Conservation (phyloP, 2,888 invertebrate species). For the Platynereis dumerilii region DNA sequence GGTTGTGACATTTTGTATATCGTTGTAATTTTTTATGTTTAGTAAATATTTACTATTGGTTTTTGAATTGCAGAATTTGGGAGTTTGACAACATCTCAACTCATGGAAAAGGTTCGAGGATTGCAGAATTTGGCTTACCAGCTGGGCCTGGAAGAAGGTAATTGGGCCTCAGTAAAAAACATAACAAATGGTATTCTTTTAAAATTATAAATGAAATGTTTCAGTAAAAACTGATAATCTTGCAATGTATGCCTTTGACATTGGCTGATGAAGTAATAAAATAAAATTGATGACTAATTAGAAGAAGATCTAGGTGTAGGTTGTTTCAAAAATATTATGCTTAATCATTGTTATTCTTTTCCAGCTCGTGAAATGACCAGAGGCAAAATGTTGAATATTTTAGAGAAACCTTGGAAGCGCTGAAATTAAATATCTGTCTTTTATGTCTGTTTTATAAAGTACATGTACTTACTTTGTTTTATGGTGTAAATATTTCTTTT, state of each 20-base stretch:
- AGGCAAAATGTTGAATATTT: constrained; percentile 89
- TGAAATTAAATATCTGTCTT: too few species aligned
- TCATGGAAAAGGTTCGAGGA: constrained; percentile 92
- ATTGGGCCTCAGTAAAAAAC: constrained; percentile 20
- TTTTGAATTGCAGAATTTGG: constrained; percentile 65
- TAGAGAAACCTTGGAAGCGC: constrained; percentile 54
- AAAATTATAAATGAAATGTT: neutral
- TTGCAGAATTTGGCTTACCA: constrained; percentile 94
- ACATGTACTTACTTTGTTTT: too few species aligned
- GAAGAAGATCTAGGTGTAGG: neutral
- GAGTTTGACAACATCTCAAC: constrained; percentile 77
- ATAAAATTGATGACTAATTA: neutral
- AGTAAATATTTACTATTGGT: too few species aligned
- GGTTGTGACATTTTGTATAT: too few species aligned
- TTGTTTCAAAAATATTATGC: neutral
- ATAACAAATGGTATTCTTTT: neutral
- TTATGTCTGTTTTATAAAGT: too few species aligned
- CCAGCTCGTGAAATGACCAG: constrained; percentile 91
- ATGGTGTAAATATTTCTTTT: too few species aligned
- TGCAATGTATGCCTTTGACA: too few species aligned
- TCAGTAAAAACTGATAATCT: too few species aligned
- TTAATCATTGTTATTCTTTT: constrained; percentile 24
- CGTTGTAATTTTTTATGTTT: too few species aligned
- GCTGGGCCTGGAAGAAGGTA: constrained; percentile 84
- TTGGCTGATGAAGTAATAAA: too few species aligned